phyloP scores from a whole-genome alignment of 2,888 invertebrate genomes.

The Crocallis elinguaria region DNA sequence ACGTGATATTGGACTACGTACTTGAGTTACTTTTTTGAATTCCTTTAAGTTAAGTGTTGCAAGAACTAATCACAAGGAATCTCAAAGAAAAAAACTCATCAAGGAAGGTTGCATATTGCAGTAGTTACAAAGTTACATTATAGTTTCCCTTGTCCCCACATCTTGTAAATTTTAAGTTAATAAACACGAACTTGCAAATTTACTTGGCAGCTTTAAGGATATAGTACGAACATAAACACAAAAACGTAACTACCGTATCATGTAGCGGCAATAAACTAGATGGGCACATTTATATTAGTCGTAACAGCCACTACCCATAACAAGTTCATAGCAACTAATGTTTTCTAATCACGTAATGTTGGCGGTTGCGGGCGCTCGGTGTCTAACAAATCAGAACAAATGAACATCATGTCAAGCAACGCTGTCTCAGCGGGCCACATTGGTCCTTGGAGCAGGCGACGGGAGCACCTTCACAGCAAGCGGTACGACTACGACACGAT shows the following conservation, averaged over 20 bases:
- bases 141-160: no score
- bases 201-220: no score
- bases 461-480: background rate
- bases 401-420: constrained; percentile 67
- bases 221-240: constrained; percentile 13
- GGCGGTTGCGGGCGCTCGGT: constrained; percentile 48
- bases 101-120: no score
- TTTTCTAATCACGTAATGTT: constrained; percentile 64
- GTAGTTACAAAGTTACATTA: no score
- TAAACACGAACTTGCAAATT: no score
- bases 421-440: constrained; percentile 61
- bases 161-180: no score
- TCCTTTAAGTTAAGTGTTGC: no score
- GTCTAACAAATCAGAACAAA: constrained; percentile 75
- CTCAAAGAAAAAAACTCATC: no score
- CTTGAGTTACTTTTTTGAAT: no score
- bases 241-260: constrained; percentile 22
- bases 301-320: constrained; percentile 34
- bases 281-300: constrained; percentile 37
- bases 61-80: no score
- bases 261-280: constrained; percentile 36
- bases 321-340: constrained; percentile 45
- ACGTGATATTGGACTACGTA: no score
- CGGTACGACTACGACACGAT: constrained; percentile 6
- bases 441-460: constrained; percentile 31